These are phyloP conservation scores for Ectemnius lituratus DNA, from an alignment of 2,888 invertebrate species.

Conservation along the genomic window DNA sequence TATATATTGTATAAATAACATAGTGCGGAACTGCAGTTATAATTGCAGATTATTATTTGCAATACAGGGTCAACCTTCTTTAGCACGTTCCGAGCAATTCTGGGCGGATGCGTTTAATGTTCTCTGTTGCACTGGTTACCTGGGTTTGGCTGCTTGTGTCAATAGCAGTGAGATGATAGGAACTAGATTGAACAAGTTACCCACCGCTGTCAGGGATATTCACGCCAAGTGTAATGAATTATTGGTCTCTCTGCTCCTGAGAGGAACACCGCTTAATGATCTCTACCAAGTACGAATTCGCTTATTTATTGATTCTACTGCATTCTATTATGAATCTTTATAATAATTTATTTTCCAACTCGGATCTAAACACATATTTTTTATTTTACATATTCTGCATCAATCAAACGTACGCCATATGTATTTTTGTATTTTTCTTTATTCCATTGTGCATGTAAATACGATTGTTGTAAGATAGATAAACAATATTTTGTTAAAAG, in stretches of 20 bases:
- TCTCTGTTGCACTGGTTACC: constrained; percentile 86
- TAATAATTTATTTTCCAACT: too few species aligned
- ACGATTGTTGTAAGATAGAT: too few species aligned
- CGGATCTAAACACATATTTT: too few species aligned
- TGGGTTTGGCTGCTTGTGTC: constrained; percentile 78
- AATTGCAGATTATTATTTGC: constrained; percentile 5
- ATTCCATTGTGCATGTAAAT: too few species aligned
- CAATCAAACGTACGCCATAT: too few species aligned
- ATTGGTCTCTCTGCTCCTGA: constrained; percentile 85
- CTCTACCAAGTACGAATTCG: constrained; percentile 83
- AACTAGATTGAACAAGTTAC: constrained; percentile 80
- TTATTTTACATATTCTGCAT: too few species aligned
- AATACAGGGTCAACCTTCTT: constrained; percentile 83
- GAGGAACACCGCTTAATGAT: constrained; percentile 87
- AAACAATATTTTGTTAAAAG: too few species aligned
- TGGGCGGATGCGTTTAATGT: constrained; percentile 82
- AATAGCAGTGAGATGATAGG: constrained; percentile 80
- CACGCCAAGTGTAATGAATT: constrained; percentile 91
- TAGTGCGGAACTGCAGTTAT: too few species aligned
- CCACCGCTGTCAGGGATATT: constrained; percentile 87
- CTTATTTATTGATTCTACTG: too few species aligned
- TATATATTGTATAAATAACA: too few species aligned
- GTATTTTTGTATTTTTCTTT: too few species aligned
- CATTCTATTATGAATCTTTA: too few species aligned
- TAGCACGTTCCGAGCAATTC: constrained; percentile 78